Percentiles rank a stretch among this genome's conserved stretches.
phyloP scores from a whole-genome alignment of 2,797 vertebrate species.

The Typhlichthys subterraneus region DNA sequence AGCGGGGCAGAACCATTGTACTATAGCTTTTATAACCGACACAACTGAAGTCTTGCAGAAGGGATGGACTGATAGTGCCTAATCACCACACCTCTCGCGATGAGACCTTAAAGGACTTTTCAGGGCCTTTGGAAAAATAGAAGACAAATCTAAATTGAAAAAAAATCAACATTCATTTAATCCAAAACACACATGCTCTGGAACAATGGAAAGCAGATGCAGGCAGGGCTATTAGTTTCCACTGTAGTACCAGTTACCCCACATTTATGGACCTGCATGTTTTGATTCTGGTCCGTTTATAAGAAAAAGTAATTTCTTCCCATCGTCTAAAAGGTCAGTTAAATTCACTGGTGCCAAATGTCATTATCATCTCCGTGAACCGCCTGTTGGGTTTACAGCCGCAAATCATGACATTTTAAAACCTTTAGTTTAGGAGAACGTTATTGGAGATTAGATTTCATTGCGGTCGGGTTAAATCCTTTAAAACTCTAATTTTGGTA shows the following conservation, averaged over 20 bases:
- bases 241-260: slow-evolving; percentile 62
- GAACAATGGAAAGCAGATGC: slow-evolving; percentile 76
- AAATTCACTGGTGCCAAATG: slow-evolving; percentile 51
- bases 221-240: slow-evolving; percentile 65
- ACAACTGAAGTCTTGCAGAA: slow-evolving; percentile 45
- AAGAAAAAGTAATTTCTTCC: slow-evolving; percentile 61
- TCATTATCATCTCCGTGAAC: slow-evolving; percentile 62
- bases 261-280: slow-evolving; percentile 71
- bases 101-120: slow-evolving; percentile 38
- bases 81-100: slow-evolving; percentile 55
- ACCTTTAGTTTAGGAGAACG: slow-evolving; percentile 20
- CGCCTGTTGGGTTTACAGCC: slow-evolving; percentile 26
- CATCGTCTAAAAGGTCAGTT: slow-evolving; percentile 53
- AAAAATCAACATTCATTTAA: slow-evolving; percentile 71
- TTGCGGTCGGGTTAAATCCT: not conserved
- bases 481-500: too few relatives aligned
- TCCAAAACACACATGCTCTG: slow-evolving; percentile 76
- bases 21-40: slow-evolving; percentile 61
- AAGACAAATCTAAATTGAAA: slow-evolving; percentile 8
- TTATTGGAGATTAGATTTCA: not conserved
- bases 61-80: slow-evolving; percentile 46
- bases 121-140: slow-evolving; percentile 65
- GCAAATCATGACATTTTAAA: slow-evolving; percentile 48
- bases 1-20: slow-evolving; percentile 48
- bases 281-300: slow-evolving; percentile 67